Conservation (phyloP, 2,888 invertebrate genomes). For the Agrochola macilenta region DNA sequence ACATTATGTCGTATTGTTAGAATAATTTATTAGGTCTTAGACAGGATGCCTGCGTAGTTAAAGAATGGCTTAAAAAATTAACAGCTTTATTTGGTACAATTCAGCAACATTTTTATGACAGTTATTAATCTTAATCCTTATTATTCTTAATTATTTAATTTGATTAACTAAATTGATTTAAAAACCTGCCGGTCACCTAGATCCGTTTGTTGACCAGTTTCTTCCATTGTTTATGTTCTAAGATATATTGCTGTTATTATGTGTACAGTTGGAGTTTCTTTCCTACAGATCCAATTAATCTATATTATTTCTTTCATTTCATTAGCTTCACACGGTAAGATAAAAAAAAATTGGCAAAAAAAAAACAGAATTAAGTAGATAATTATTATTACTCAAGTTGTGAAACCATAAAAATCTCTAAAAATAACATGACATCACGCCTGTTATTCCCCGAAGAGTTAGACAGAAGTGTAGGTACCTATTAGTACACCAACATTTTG, state of each 20-base stretch:
- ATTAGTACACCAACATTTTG: too few species aligned
- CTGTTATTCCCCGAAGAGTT: too few species aligned
- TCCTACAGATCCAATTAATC: conserved; percentile 4
- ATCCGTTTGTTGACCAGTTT: conserved; percentile 35
- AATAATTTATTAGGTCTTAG: conserved; percentile 43
- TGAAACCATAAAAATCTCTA: background rate
- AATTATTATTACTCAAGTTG: background rate
- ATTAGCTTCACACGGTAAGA: background rate
- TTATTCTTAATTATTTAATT: conserved; percentile 41
- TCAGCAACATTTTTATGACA: conserved; percentile 39
- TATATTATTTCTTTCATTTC: conserved; percentile 6
- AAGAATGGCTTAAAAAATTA: conserved; percentile 39
- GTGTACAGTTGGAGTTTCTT: conserved; percentile 14
- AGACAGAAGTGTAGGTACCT: too few species aligned
- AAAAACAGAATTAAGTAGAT: background rate
- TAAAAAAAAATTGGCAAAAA: too few species aligned
- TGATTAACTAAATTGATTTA: conserved; percentile 32
- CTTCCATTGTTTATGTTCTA: conserved; percentile 27
- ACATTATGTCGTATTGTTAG: conserved; percentile 43
- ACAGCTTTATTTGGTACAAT: conserved; percentile 30
- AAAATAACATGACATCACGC: too few species aligned
- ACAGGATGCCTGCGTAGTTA: conserved; percentile 32
- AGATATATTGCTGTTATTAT: conserved; percentile 37
- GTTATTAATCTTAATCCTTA: conserved; percentile 40
- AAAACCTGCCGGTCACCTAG: conserved; percentile 22